phyloP scores from a whole-genome alignment of 1,140 invertebrate genomes.

The Dufourea novaeangliae region DNA sequence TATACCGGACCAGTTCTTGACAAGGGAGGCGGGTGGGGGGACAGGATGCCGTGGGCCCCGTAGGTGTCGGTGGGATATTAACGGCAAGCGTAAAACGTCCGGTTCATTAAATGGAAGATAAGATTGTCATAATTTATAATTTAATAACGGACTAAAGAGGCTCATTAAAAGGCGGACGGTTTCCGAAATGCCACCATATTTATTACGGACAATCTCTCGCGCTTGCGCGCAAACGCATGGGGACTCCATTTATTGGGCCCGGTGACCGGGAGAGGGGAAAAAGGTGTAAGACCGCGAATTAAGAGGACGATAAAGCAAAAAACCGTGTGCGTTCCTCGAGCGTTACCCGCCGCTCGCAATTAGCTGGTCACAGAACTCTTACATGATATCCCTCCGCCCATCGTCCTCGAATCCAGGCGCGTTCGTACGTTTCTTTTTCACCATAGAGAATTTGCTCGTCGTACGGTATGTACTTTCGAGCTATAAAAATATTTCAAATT shows the following conservation, averaged over 20 bases:
- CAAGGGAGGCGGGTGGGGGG: constrained; percentile 15
- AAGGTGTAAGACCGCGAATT: constrained; percentile 6
- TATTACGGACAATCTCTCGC: constrained; percentile 73
- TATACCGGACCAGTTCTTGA: constrained; percentile 37
- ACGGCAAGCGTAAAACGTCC: constrained; percentile 71
- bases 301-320: not conserved
- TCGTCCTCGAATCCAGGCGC: too few relatives aligned
- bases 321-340: not conserved
- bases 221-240: too few relatives aligned
- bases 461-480: not conserved
- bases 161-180: constrained; percentile 74
- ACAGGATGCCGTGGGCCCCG: constrained; percentile 9
- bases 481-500: constrained; percentile 4
- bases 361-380: not conserved
- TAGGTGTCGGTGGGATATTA: constrained; percentile 73
- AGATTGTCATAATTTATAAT: constrained; percentile 80
- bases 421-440: not conserved
- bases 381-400: not conserved
- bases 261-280: not conserved
- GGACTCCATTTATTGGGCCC: not conserved
- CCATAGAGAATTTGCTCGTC: not conserved
- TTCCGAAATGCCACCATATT: constrained; percentile 74
- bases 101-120: constrained; percentile 75
- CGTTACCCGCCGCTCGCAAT: constrained; percentile 10
- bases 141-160: constrained; percentile 77